phyloP scores from a whole-genome alignment of 2,797 vertebrate species.

The Taenioides sp. region DNA sequence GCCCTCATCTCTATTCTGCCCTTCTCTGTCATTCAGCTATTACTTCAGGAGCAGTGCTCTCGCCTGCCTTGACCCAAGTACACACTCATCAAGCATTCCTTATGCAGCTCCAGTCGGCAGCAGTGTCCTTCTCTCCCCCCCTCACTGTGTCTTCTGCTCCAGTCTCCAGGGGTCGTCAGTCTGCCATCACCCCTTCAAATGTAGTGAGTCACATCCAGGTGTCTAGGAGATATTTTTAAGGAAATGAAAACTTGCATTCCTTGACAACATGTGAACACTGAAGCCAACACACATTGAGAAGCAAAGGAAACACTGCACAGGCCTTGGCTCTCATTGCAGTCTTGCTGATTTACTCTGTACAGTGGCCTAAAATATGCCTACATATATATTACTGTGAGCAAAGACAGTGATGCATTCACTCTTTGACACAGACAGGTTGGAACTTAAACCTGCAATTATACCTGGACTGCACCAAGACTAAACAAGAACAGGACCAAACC shows the following conservation, averaged over 20 bases:
- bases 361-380: too few species aligned
- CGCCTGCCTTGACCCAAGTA: slow-evolving; percentile 41
- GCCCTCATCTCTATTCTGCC: not conserved
- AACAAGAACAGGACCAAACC: slow-evolving; percentile 1
- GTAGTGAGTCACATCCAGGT: slow-evolving; percentile 63
- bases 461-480: not conserved
- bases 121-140: slow-evolving; percentile 52
- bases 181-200: slow-evolving; percentile 63
- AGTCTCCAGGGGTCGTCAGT: slow-evolving; percentile 72
- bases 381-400: too few species aligned
- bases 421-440: not conserved
- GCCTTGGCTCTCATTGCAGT: slow-evolving; percentile 14
- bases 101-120: slow-evolving; percentile 43
- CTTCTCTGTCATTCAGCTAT: slow-evolving; percentile 31
- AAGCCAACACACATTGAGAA: too few species aligned
- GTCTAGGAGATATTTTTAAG: slow-evolving; percentile 74
- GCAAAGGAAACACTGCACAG: slow-evolving; percentile 10
- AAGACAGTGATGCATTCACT: not conserved
- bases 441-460: not conserved
- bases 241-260: slow-evolving; percentile 66
- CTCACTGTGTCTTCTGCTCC: slow-evolving; percentile 59
- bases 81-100: slow-evolving; percentile 64
- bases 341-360: not conserved
- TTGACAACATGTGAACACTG: not conserved
- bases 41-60: slow-evolving; percentile 42